phyloP scores from a whole-genome alignment of 2,797 vertebrate genomes.

The Otus scops region DNA sequence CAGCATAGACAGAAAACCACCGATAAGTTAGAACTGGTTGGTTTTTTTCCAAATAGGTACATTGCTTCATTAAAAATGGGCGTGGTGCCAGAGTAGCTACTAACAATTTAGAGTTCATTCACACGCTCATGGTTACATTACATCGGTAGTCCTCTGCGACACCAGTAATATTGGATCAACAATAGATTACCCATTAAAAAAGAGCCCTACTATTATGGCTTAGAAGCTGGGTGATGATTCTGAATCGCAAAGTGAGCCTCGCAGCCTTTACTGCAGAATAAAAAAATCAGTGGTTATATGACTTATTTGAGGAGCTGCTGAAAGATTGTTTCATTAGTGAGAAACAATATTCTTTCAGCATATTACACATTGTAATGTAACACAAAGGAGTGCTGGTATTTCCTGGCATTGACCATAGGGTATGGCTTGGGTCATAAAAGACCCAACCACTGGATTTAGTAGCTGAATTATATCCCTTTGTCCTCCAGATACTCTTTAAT shows the following conservation, averaged over 20 bases:
- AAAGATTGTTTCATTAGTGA: not conserved
- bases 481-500: not conserved
- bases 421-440: not conserved
- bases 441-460: not conserved
- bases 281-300: not conserved
- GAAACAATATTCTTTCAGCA: not conserved
- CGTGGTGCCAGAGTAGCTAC: not conserved
- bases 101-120: not conserved
- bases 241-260: not conserved
- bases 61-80: not conserved
- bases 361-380: not conserved
- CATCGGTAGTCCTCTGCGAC: not conserved
- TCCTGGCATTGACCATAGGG: not conserved
- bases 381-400: not conserved
- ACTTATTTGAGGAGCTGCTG: not conserved
- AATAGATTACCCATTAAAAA: not conserved
- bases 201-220: not conserved
- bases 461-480: not conserved
- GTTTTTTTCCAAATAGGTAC: not conserved
- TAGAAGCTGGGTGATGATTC: not conserved
- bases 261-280: not conserved
- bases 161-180: not conserved
- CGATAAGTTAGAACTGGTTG: slow-evolving; percentile 15
- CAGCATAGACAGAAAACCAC: not conserved
- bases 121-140: not conserved